A percentile compares a stretch with the other conserved stretches of the same genome.
phyloP scores from a whole-genome alignment of 2,797 vertebrate genomes.

The Myotis findleyi region DNA sequence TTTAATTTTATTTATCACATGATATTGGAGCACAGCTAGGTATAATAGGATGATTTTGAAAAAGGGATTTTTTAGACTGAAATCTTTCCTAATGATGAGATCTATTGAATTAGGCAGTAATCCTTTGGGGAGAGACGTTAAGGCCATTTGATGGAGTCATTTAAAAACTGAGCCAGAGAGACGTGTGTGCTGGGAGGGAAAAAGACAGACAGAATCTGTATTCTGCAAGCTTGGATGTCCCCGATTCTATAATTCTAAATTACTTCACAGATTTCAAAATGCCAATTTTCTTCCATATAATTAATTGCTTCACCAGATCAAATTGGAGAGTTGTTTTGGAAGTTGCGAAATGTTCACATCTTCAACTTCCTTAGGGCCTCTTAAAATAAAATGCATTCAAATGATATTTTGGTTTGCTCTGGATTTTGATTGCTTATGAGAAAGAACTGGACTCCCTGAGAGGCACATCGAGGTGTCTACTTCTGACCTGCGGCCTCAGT shows the following conservation, averaged over 20 bases:
- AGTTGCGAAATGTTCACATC: background rate
- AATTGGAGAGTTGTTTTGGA: background rate
- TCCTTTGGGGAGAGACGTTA: background rate
- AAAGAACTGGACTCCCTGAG: background rate
- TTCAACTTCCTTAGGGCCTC: background rate
- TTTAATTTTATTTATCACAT: constrained; percentile 56
- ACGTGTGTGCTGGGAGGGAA: background rate
- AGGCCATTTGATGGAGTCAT: constrained; percentile 55
- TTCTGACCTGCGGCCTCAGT: background rate
- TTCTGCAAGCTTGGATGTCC: constrained; percentile 24
- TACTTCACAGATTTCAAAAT: constrained; percentile 26
- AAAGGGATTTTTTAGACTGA: constrained; percentile 30
- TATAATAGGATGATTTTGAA: constrained; percentile 21
- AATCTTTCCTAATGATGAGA: constrained; percentile 60
- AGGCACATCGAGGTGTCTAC: background rate
- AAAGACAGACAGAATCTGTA: background rate
- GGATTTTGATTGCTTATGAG: background rate
- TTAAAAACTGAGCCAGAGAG: constrained; percentile 60
- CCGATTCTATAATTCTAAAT: background rate
- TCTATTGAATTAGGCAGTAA: constrained; percentile 61
- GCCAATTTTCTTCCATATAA: constrained; percentile 23
- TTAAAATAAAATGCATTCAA: background rate
- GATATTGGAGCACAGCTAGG: background rate
- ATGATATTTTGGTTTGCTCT: background rate
- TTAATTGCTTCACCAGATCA: background rate